A percentile compares a stretch with the other conserved stretches of the same genome.
phyloP scores from a whole-genome alignment of 2,888 invertebrate species.

The Caenorhabditis becei region DNA sequence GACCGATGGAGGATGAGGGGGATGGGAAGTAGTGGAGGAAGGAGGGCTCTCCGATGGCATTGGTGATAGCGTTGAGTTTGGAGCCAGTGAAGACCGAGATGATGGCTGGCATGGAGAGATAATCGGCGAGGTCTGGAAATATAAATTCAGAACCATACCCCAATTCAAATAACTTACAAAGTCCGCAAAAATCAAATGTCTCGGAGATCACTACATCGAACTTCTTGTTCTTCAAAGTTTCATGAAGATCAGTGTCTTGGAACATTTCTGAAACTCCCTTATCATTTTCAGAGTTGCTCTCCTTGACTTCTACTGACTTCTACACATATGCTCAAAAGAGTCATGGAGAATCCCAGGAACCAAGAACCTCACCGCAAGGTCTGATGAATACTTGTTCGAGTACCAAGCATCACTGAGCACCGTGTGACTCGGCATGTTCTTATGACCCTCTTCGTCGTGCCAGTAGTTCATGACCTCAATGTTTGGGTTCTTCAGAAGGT shows the following conservation, averaged over 20 bases:
- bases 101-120: slow-evolving; percentile 27
- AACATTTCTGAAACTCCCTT: slow-evolving; percentile 40
- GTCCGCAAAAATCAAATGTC: slow-evolving; percentile 55
- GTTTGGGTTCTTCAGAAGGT: slow-evolving; percentile 29
- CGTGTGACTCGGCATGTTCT: slow-evolving; percentile 14
- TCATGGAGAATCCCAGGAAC: slow-evolving; percentile 22
- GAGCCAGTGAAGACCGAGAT: slow-evolving; percentile 39
- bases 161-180: slow-evolving; percentile 46
- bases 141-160: not conserved
- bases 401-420: slow-evolving; percentile 37
- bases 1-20: slow-evolving; percentile 25
- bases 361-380: slow-evolving; percentile 12
- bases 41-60: slow-evolving; percentile 45
- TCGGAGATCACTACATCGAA: slow-evolving; percentile 56
- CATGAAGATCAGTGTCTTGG: slow-evolving; percentile 44
- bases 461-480: slow-evolving; percentile 38
- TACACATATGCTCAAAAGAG: slow-evolving; percentile 47
- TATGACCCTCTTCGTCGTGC: slow-evolving; percentile 43
- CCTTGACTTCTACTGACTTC: no score
- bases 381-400: slow-evolving; percentile 2
- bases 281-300: not conserved
- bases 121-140: slow-evolving; percentile 54
- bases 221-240: slow-evolving; percentile 7
- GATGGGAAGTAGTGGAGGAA: slow-evolving; percentile 49
- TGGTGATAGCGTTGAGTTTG: slow-evolving; percentile 28